Percentiles rank a stretch among this genome's conserved stretches.
Conservation (phyloP, 53 echinoderm and acorn worm genomes). For the Temnopleurus reevesii region DNA sequence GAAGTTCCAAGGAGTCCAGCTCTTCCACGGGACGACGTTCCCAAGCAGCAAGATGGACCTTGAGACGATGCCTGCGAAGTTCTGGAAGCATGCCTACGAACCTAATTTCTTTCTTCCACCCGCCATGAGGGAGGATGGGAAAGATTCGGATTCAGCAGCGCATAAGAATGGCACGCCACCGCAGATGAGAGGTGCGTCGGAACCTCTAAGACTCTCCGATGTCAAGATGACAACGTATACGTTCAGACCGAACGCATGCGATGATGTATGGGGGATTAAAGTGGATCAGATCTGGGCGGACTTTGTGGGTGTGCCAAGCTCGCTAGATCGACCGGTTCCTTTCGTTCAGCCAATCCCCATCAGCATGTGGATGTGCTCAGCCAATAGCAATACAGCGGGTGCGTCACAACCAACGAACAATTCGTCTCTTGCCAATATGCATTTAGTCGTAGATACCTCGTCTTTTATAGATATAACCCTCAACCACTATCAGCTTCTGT, state of each 20-base stretch:
- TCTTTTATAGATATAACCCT: conserved; percentile 68
- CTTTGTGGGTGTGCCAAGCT: conserved; percentile 78
- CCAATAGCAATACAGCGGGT: conserved; percentile 16
- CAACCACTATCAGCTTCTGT: conserved; percentile 95
- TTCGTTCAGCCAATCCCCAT: conserved; percentile 86
- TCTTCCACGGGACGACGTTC: conserved; percentile 61
- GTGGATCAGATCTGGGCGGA: conserved; percentile 96
- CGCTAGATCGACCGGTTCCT: conserved; percentile 81
- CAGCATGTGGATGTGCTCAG: conserved; percentile 79
- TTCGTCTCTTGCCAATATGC: conserved; percentile 67
- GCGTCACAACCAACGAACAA: not conserved
- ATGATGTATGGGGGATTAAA: conserved; percentile 90
- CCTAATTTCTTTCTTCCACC: conserved; percentile 77
- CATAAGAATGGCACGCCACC: conserved; percentile 33
- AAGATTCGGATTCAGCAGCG: not conserved
- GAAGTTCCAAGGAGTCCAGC: conserved; percentile 71
- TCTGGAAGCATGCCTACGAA: conserved; percentile 89
- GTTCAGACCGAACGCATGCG: conserved; percentile 72
- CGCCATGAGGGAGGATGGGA: conserved; percentile 1
- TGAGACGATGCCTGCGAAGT: conserved; percentile 67
- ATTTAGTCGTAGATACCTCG: conserved; percentile 73
- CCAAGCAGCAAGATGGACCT: conserved; percentile 57
- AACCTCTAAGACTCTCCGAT: not conserved
- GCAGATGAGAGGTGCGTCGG: not conserved
- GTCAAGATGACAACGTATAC: conserved; percentile 74